Base-by-base conservation (phyloP, 2,797 vertebrate species). In the Pseudochaenichthys georgianus region DNA sequence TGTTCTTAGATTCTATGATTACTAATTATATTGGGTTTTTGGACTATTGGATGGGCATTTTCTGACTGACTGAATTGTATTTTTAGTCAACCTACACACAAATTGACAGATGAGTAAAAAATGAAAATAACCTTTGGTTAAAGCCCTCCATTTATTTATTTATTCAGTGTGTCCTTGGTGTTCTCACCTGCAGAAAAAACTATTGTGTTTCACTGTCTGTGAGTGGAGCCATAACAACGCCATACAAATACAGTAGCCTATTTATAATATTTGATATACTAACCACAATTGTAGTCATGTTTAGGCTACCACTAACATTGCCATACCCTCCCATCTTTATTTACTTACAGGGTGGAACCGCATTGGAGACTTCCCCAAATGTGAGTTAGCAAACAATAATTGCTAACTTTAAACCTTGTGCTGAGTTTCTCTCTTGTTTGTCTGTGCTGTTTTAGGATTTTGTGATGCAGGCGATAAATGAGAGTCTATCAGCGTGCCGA, bases 401-500 rank as follows among this genome's bases (percentile, higher is more conserved):
- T 3, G 21, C 31, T 55, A 60, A 21, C 43, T 47, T 51, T 53
- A n/a, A 13, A 8, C 19, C 13, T 51, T 50, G 9, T 64, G 47
- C 67, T 89, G 46, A 84, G 11, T 45, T 3, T 81, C 65, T 80
- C 13, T 66, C 7, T 67, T 70, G 11, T 84, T 59, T 54, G 13
- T 89, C 45, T 92, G 34, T 92, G 76, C 58, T 80, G 57, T 80
- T 87, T 63, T 52, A 95, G 95, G 87, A 88, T 2, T 65, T 2
- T 9, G 80, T 67, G 66, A 86, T 50, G 54, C 78, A 69, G 19
- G 43, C 34, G 0, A 61, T 69, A 10, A 89, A 92, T 52, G 90
- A 93, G 3, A 87, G 55, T 9, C 11, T 21, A 12, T 89, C 92
- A 43, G 10, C n/a, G 7, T 95, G 95, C 77, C 51, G 73, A 4